phyloP scores from a whole-genome alignment of 2,113 vertebrate genomes.

The Hippocampus comes region DNA sequence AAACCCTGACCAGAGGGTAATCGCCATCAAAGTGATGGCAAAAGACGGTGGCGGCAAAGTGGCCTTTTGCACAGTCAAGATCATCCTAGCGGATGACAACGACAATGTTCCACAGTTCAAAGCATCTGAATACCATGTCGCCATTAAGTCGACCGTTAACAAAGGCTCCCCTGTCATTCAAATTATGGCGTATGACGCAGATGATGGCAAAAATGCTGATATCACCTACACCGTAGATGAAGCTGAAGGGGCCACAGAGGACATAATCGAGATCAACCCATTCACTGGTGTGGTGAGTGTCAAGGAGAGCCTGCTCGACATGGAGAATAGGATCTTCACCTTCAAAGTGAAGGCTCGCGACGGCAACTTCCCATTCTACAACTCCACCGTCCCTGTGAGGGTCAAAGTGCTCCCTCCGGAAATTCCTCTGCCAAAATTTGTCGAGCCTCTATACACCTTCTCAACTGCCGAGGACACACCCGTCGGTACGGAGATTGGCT shows the following conservation, averaged over 20 bases:
- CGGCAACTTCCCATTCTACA: slow-evolving; percentile 86
- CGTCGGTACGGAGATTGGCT: slow-evolving; percentile 87
- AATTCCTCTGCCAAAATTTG: slow-evolving; percentile 87
- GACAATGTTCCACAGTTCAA: slow-evolving; percentile 92
- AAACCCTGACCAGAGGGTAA: slow-evolving; percentile 88
- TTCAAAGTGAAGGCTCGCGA: slow-evolving; percentile 92
- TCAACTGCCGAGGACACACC: slow-evolving; percentile 88
- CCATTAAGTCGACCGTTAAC: slow-evolving; percentile 87
- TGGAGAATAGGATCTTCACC: slow-evolving; percentile 90
- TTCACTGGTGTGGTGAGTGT: slow-evolving; percentile 85
- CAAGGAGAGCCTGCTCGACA: slow-evolving; percentile 85
- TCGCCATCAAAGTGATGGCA: slow-evolving; percentile 95
- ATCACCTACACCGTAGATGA: slow-evolving; percentile 90
- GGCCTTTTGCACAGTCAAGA: slow-evolving; percentile 93
- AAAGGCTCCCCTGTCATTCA: slow-evolving; percentile 89
- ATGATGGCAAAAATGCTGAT: slow-evolving; percentile 92
- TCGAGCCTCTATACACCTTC: slow-evolving; percentile 91
- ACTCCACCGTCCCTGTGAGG: slow-evolving; percentile 83
- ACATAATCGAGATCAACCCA: slow-evolving; percentile 89
- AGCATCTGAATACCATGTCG: slow-evolving; percentile 85
- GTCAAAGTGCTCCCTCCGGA: slow-evolving; percentile 88
- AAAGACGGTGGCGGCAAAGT: slow-evolving; percentile 91
- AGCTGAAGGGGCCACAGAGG: slow-evolving; percentile 76
- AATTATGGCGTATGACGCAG: slow-evolving; percentile 90
- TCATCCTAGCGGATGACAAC: slow-evolving; percentile 95